These are phyloP conservation scores for Synanthedon vespiformis DNA, from an alignment of 2,888 invertebrate genomes.

Conservation along the genomic window DNA sequence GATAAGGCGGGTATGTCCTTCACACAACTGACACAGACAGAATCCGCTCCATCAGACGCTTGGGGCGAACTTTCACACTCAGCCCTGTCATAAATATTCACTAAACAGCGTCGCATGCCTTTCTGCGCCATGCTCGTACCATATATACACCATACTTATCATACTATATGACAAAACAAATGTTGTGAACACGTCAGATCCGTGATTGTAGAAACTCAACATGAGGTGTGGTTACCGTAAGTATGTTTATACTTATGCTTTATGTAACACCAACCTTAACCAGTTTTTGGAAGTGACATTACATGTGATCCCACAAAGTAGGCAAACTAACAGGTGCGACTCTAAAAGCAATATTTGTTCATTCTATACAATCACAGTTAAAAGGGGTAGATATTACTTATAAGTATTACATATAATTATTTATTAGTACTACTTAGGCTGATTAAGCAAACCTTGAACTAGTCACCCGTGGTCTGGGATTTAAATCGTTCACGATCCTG, in stretches of 20 bases:
- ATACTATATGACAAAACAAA: slow-evolving; percentile 21
- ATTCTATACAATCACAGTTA: too few species aligned
- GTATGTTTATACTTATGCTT: slow-evolving; percentile 2
- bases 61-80: slow-evolving; percentile 40
- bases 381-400: too few species aligned
- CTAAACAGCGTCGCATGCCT: slow-evolving; percentile 17
- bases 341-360: too few species aligned
- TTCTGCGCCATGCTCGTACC: slow-evolving; percentile 7
- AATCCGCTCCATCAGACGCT: slow-evolving; percentile 7
- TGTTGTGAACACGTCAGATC: slow-evolving; percentile 14
- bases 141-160: background rate
- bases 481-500: too few species aligned
- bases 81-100: slow-evolving; percentile 37
- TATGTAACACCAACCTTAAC: slow-evolving; percentile 8
- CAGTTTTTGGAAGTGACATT: too few species aligned
- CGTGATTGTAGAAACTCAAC: slow-evolving; percentile 22
- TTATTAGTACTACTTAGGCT: too few species aligned
- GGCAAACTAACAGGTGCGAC: too few species aligned
- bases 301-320: too few species aligned
- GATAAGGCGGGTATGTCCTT: background rate
- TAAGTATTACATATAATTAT: too few species aligned
- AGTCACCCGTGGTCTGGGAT: too few species aligned
- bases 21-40: too few species aligned
- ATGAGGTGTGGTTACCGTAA: slow-evolving; percentile 10
- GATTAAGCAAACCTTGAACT: background rate